Base-by-base conservation (phyloP, 2,113 vertebrate species). In the Malaclemys terrapin region DNA sequence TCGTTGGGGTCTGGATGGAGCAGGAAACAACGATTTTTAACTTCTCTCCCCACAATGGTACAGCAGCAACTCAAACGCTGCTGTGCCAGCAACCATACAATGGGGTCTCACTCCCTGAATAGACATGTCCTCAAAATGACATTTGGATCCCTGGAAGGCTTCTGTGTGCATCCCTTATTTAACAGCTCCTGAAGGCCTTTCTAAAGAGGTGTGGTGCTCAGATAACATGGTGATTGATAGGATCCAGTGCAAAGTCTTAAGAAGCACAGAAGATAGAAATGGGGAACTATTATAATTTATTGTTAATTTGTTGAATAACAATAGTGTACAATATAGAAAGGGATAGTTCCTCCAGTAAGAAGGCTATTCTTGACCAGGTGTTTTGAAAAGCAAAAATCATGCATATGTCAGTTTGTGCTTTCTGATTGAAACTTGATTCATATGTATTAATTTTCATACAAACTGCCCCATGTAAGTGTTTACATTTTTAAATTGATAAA, bases 1-100 rank as follows among this genome's bases (percentile, higher is more conserved):
- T 91, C 75, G 72, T 93, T 25, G 49, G 80, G 78, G 29, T 47
- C 7, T 79, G 65, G 89, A 79, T 59, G 42, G 89, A 88, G 88
- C 57, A 87, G 76, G 47, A 78, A 88, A 57, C 57, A 25, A 47
- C 88, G 85, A 50, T 84, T 85, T 93, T 79, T 47, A 65, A 57
- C 9, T 80, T 91, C 27, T 31, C 78, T 90, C 53, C 72, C 81
- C 1, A 2, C 89, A 47, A 29, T 5, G 4, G 65, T 89, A 25
- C 2, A 59, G 72, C 56, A 57, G 79, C 42, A 82, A n/a, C 75
- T 89, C 59, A 14, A 59, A 19, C n/a, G 54, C 42, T 92, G 75
- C 29, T 90, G 16, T 86, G 45, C 91, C 62, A 90, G 78, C 62
- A 69, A 42, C 65, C 45, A 45, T 20, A 35, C 17, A 25, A 76